Base-by-base conservation (phyloP, 2,113 vertebrate genomes). In the Poeciliopsis turrubarensis region DNA sequence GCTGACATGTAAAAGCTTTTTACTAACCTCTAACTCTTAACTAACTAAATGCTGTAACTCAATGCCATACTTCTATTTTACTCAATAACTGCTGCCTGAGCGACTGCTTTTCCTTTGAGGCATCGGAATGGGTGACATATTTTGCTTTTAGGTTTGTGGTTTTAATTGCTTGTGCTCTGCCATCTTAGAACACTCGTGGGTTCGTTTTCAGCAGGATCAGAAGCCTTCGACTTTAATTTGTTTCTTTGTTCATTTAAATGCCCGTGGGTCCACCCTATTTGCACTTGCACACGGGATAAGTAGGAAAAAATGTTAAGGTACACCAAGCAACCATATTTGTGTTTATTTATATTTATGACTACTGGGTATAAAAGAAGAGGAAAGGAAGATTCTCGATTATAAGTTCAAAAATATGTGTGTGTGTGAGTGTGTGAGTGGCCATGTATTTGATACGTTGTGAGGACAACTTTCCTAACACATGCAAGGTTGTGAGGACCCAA, bases 1-100 rank as follows among this genome's bases (percentile, higher is more conserved):
- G 70, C 51, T 82, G 81, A 89, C 77, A 86, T 82, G 83, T 85
- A 75, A 89, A 85, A 88, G 88, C 82, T 75, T 78, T 37, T 41
- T 41, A 51, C 78, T 84, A 78, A 90, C 85, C 86, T 77, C 60
- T 71, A 71, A 70, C 78, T 77, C 80, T 60, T 71, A 54, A 79
- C 78, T 79, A 83, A 88, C 70, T 41, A 72, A 67, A 64, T 61
- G 47, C 54, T 27, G 25, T 31, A 29, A 71, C 78, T 71, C 60
- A 17, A 2, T n/a, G 62, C 61, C 73, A 65, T n/a, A 64, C 62
- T 72, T 73, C 31, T 70, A 70, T 69, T 78, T 77, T 11, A 51
- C 47, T 29, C 68, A 9, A 31, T 19, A 17, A 29, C 13, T 51
- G 70, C 76, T 79, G 75, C 51, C 69, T 4, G 3, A 9, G 51